Evolutionary conservation across 2,888 invertebrate genomes (phyloP).

Genomic region (Epinotia brunnichana): DNA sequence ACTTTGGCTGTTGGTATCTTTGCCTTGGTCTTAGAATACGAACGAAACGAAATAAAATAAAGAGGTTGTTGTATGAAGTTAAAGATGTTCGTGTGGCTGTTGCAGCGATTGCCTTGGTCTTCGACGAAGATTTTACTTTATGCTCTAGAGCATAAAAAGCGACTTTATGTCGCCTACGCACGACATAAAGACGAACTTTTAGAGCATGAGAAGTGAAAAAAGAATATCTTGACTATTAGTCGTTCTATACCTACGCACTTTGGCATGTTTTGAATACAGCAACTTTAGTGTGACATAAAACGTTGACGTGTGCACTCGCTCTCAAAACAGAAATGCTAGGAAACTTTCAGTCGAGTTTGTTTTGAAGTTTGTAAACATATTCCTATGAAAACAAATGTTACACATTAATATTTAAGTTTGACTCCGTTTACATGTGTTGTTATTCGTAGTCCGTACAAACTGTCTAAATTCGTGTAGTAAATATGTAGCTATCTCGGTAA

Average conservation of each 20-base stretch:
- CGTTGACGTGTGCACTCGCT: conserved; percentile 14
- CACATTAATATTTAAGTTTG: conserved; percentile 2
- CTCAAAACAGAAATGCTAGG: conserved; percentile 21
- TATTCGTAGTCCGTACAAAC: background rate
- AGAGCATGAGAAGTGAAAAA: too few relatives aligned
- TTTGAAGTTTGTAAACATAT: conserved; percentile 24
- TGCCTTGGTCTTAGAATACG: too few relatives aligned
- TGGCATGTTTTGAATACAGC: conserved; percentile 15
- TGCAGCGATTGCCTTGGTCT: too few relatives aligned
- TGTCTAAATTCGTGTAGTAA: background rate
- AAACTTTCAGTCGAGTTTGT: conserved; percentile 20
- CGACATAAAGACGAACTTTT: too few relatives aligned
- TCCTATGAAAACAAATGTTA: background rate
- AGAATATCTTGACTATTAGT: too few relatives aligned
- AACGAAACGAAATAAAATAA: too few relatives aligned
- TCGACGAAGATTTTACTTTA: too few relatives aligned
- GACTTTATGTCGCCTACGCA: too few relatives aligned
- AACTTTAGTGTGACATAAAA: conserved; percentile 20
- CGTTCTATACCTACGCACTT: background rate
- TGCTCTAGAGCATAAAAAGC: too few relatives aligned
- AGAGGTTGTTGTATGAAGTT: too few relatives aligned
- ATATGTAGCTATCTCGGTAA: background rate
- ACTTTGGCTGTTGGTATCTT: too few relatives aligned
- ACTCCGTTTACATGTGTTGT: background rate
- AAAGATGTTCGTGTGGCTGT: too few relatives aligned